Evolutionary conservation across 2,888 invertebrate species (phyloP).

Genomic region (Linnaemya tessellans): DNA sequence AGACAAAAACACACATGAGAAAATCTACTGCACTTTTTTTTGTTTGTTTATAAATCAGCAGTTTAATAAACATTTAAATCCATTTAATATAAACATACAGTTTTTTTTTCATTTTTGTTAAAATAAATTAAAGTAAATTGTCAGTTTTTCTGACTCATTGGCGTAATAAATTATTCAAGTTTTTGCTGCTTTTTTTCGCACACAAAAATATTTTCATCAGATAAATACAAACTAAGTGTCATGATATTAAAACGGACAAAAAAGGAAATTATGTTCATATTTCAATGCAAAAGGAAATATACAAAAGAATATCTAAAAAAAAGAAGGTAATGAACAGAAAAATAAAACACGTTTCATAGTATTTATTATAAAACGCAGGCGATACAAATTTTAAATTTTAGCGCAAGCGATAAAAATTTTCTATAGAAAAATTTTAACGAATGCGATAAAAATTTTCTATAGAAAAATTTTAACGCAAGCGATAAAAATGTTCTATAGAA

Average conservation of each 20-base stretch:
- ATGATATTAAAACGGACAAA: constrained; percentile 48
- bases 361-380: too few species aligned
- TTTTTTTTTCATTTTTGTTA: constrained; percentile 4
- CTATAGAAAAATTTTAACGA: too few species aligned
- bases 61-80: constrained; percentile 1
- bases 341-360: too few species aligned
- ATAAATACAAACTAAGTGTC: constrained; percentile 47
- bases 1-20: background rate
- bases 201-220: background rate
- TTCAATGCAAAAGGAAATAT: background rate
- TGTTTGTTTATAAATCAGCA: background rate
- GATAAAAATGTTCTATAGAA: background rate
- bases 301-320: background rate
- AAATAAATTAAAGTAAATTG: constrained; percentile 52
- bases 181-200: background rate
- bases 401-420: background rate
- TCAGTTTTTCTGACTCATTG: constrained; percentile 22
- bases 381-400: background rate
- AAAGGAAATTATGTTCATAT: constrained; percentile 41
- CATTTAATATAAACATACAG: background rate
- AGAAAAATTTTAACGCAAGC: too few species aligned
- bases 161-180: constrained; percentile 50
- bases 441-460: too few species aligned
- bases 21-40: background rate
- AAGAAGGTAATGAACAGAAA: too few species aligned